These are phyloP conservation scores for Ailurus styani DNA, from an alignment of 2,113 vertebrate genomes.

Conservation along the genomic window DNA sequence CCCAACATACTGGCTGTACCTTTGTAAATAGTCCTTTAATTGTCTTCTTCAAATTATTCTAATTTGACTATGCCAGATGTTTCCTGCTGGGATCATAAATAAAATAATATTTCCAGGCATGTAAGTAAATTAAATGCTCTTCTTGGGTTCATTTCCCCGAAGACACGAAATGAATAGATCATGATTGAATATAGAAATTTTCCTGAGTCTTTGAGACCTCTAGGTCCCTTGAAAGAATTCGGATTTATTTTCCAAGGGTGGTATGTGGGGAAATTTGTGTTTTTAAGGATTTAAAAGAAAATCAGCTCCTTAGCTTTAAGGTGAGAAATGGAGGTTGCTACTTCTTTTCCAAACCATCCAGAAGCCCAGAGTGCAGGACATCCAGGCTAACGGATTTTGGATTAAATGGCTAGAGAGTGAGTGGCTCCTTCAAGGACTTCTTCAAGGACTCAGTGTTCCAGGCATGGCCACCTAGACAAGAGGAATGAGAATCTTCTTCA, in stretches of 20 bases:
- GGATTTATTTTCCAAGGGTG: not conserved
- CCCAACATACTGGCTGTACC: not conserved
- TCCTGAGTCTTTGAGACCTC: not conserved
- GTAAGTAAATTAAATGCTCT: not conserved
- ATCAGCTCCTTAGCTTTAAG: not conserved
- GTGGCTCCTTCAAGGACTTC: not conserved
- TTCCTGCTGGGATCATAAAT: not conserved
- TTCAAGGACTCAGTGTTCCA: not conserved
- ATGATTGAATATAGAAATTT: not conserved
- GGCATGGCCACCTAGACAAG: not conserved
- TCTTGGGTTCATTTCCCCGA: not conserved
- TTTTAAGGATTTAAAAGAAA: not conserved
- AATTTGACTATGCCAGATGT: not conserved
- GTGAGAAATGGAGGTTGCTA: not conserved
- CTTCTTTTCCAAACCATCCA: not conserved
- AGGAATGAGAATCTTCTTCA: not conserved
- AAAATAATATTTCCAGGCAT: not conserved
- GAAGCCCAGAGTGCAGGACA: not conserved
- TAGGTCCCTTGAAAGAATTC: not conserved
- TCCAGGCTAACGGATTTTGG: not conserved
- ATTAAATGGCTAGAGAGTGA: not conserved
- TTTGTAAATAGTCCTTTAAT: not conserved
- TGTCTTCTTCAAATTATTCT: not conserved
- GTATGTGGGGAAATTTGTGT: not conserved
- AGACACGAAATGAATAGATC: not conserved